A percentile compares a stretch with the other conserved stretches of the same genome.
phyloP scores from a whole-genome alignment of 2,888 invertebrate genomes.

The Tetragonula carbonaria region DNA sequence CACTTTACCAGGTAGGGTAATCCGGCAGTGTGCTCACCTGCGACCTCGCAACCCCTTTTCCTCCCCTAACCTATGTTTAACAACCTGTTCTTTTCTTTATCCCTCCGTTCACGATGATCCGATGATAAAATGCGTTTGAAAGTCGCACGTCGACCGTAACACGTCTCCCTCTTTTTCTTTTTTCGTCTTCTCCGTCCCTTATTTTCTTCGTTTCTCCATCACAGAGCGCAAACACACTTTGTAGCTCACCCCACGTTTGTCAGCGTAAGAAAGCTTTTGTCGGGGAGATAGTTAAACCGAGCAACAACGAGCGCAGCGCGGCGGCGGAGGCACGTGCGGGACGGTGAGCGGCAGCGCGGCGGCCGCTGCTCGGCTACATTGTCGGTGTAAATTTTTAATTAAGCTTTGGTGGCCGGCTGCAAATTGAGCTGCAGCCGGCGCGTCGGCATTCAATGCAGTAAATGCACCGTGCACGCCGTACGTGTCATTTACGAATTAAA shows the following conservation, averaged over 20 bases:
- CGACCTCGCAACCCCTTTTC: constrained; percentile 47
- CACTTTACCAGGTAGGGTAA: constrained; percentile 69
- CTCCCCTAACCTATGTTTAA: constrained; percentile 31
- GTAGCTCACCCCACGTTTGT: neutral
- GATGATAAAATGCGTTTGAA: constrained; percentile 16
- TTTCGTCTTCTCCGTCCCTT: neutral
- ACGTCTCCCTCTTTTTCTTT: neutral
- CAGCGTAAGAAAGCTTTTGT: constrained; percentile 10
- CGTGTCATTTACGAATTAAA: constrained; percentile 67
- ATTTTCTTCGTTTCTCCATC: neutral
- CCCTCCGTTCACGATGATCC: neutral
- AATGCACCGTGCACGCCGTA: constrained; percentile 65
- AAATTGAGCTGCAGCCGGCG: constrained; percentile 66
- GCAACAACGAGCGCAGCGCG: neutral
- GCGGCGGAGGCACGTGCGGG: constrained; percentile 3
- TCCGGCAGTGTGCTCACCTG: constrained; percentile 70
- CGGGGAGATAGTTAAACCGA: constrained; percentile 12
- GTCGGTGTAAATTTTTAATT: constrained; percentile 68
- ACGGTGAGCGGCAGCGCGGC: neutral
- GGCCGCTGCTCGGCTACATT: constrained; percentile 52
- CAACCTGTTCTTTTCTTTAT: constrained; percentile 19
- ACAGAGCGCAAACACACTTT: neutral
- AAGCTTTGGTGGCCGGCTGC: constrained; percentile 63
- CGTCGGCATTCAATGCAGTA: constrained; percentile 58
- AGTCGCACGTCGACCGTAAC: constrained; percentile 26